Conservation (phyloP, 1,140 invertebrate species). For the Drosophila sucinea region DNA sequence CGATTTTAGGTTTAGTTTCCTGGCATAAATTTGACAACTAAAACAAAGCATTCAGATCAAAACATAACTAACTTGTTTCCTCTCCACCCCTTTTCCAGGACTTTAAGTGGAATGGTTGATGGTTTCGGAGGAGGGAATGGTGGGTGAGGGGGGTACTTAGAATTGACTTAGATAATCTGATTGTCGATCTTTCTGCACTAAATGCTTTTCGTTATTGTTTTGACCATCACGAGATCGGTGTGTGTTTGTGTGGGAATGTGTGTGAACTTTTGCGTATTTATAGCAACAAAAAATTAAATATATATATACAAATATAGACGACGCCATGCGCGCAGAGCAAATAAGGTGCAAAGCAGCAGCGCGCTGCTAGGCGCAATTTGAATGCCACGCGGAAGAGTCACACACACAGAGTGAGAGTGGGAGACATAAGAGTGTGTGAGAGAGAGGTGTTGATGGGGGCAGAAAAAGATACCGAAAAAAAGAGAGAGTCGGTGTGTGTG, state of each 20-base stretch:
- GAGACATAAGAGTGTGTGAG: neutral
- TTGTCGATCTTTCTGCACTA: neutral
- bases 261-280: conserved; percentile 62
- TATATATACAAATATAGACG: conserved; percentile 68
- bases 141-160: neutral
- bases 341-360: conserved; percentile 51
- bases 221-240: conserved; percentile 68
- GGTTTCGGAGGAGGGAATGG: neutral
- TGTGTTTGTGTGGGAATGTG: conserved; percentile 27
- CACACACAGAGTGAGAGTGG: conserved; percentile 15
- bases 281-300: conserved; percentile 70
- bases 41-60: no score
- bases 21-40: no score
- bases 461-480: no score
- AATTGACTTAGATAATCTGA: conserved; percentile 1
- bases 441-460: neutral
- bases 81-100: no score
- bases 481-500: conserved; percentile 1
- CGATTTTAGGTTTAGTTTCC: no score
- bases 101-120: neutral
- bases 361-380: conserved; percentile 34
- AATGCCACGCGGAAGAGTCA: conserved; percentile 74
- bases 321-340: conserved; percentile 40
- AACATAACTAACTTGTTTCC: no score
- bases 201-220: conserved; percentile 34